Evolutionary conservation across 2,797 vertebrate species (phyloP).

Genomic region (Etheostoma perlongum): DNA sequence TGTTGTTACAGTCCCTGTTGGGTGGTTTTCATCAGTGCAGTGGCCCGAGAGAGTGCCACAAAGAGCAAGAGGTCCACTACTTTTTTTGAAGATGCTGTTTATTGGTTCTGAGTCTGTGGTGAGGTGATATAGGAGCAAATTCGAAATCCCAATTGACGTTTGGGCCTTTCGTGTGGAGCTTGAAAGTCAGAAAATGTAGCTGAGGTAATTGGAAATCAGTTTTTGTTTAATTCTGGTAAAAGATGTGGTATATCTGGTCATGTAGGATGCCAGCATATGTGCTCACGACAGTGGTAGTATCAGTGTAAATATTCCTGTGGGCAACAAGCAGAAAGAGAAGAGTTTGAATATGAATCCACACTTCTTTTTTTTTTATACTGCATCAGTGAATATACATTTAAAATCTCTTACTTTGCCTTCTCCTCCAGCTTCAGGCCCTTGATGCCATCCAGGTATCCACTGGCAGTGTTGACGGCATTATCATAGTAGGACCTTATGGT

Average conservation of each 20-base stretch:
- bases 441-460: slow-evolving; percentile 69
- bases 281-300: slow-evolving; percentile 60
- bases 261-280: slow-evolving; percentile 78
- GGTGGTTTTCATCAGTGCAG: slow-evolving; percentile 13
- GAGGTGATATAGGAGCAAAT: not conserved
- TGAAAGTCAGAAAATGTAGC: slow-evolving; percentile 1
- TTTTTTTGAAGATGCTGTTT: slow-evolving; percentile 10
- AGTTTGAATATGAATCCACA: not conserved
- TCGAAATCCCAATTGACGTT: not conserved
- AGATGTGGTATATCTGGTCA: slow-evolving; percentile 80
- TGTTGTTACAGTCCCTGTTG: not conserved
- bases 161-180: not conserved
- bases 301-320: slow-evolving; percentile 76
- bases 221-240: slow-evolving; percentile 68
- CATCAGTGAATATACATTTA: not conserved
- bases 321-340: slow-evolving; percentile 32
- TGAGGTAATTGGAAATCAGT: not conserved
- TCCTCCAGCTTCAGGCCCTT: slow-evolving; percentile 79
- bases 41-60: not conserved
- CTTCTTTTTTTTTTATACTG: not conserved
- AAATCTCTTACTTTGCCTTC: slow-evolving; percentile 79
- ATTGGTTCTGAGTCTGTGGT: not conserved
- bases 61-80: slow-evolving; percentile 7
- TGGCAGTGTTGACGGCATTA: slow-evolving; percentile 47
- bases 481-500: slow-evolving; percentile 74